Evolutionary conservation across 2,113 vertebrate genomes (phyloP).

Genomic region (Eublepharis macularius): DNA sequence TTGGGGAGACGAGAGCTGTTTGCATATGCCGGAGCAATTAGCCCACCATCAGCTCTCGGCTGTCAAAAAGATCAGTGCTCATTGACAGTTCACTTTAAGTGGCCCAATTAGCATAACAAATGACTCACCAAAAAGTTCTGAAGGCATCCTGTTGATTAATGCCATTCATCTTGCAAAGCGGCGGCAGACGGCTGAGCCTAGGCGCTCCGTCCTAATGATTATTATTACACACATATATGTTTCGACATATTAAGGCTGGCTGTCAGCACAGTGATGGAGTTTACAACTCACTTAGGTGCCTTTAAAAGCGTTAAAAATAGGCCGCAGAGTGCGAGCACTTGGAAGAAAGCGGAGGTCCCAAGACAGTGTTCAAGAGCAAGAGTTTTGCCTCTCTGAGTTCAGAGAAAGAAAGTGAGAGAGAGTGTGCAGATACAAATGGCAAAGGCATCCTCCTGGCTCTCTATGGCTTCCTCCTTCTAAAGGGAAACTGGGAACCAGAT

Average conservation of each 20-base stretch:
- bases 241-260: constrained; percentile 67
- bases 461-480: no score
- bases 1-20: constrained; percentile 49
- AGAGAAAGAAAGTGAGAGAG: neutral
- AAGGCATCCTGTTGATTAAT: constrained; percentile 86
- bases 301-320: constrained; percentile 48
- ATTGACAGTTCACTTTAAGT: constrained; percentile 81
- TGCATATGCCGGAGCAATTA: constrained; percentile 73
- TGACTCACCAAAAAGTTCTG: constrained; percentile 81
- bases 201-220: constrained; percentile 73
- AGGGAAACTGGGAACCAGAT: no score
- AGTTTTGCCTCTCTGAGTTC: neutral
- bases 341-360: neutral
- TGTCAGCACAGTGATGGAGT: constrained; percentile 41
- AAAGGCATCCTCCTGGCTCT: neutral
- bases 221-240: constrained; percentile 68
- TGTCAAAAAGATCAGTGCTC: constrained; percentile 70
- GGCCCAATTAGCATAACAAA: constrained; percentile 86
- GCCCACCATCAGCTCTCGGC: constrained; percentile 68
- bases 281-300: constrained; percentile 49
- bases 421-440: neutral
- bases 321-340: neutral
- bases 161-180: constrained; percentile 82
- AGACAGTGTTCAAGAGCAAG: neutral
- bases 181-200: constrained; percentile 75